Percentiles rank a stretch among this genome's conserved stretches.
Conservation (phyloP, 1,140 invertebrate species). For the Megathymus violae region DNA sequence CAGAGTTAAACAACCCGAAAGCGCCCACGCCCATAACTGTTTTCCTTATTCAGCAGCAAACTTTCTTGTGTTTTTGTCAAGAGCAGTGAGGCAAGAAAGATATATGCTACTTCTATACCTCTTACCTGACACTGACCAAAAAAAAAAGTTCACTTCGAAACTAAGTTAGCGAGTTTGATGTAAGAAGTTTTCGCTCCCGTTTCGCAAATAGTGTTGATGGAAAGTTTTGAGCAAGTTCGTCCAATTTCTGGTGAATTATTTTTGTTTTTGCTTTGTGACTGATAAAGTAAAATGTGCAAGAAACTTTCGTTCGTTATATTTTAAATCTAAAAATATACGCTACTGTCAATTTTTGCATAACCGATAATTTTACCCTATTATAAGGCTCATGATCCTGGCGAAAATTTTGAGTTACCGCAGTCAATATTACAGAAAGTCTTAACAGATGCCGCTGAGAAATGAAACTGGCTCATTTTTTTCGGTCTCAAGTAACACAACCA, state of each 20-base stretch:
- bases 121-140: constrained; percentile 40
- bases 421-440: too few relatives aligned
- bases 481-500: too few relatives aligned
- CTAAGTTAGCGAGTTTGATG: constrained; percentile 37
- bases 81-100: constrained; percentile 38
- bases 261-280: constrained; percentile 10
- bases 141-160: constrained; percentile 34
- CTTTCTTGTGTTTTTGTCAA: constrained; percentile 43
- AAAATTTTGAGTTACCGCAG: too few relatives aligned
- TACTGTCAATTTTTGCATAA: too few relatives aligned
- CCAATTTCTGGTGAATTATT: constrained; percentile 4
- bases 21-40: not conserved
- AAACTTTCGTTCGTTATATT: too few relatives aligned
- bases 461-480: too few relatives aligned
- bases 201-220: constrained; percentile 25
- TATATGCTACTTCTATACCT: constrained; percentile 35
- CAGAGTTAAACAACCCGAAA: constrained; percentile 15
- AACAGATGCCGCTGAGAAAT: too few relatives aligned
- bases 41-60: constrained; percentile 34
- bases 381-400: too few relatives aligned
- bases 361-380: too few relatives aligned
- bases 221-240: constrained; percentile 17
- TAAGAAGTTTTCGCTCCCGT: constrained; percentile 18
- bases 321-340: too few relatives aligned
- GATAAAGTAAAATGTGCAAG: not conserved